phyloP scores from a whole-genome alignment of 37 sponge, comb jelly and placozoan species.

The Theonella swinhoei region DNA sequence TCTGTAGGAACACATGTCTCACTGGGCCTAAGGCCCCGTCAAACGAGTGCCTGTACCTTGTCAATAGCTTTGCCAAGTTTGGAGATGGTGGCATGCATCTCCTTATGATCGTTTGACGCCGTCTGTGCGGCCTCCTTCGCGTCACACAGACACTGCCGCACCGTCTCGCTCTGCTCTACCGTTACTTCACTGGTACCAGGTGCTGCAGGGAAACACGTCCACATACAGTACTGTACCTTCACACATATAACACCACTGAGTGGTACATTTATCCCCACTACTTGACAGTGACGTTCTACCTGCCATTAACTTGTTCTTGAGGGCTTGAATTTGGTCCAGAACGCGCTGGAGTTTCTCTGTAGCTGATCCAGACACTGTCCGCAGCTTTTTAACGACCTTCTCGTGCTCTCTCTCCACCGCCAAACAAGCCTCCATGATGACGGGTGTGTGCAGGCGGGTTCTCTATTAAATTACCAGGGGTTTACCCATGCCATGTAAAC shows the following conservation, averaged over 20 bases:
- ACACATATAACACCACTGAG: background rate
- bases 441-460: background rate
- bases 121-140: constrained; percentile 25
- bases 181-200: constrained; percentile 3
- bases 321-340: constrained; percentile 18
- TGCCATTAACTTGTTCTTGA: constrained; percentile 15
- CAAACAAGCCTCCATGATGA: constrained; percentile 64
- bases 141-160: constrained; percentile 12
- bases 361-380: constrained; percentile 27
- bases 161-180: constrained; percentile 19
- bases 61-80: constrained; percentile 80
- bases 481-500: background rate
- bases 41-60: constrained; percentile 41
- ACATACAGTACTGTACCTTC: too few relatives aligned
- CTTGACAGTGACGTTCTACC: background rate
- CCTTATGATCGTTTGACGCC: constrained; percentile 74
- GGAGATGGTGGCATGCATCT: constrained; percentile 78
- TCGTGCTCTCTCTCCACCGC: constrained; percentile 63
- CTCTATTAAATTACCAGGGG: background rate
- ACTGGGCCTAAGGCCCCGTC: background rate
- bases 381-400: constrained; percentile 56
- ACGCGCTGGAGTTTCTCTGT: constrained; percentile 38
- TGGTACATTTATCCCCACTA: background rate
- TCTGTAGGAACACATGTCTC: constrained; percentile 22
- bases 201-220: background rate